These are phyloP conservation scores for Mythimna pallens DNA, from an alignment of 2,888 invertebrate species.

Conservation along the genomic window DNA sequence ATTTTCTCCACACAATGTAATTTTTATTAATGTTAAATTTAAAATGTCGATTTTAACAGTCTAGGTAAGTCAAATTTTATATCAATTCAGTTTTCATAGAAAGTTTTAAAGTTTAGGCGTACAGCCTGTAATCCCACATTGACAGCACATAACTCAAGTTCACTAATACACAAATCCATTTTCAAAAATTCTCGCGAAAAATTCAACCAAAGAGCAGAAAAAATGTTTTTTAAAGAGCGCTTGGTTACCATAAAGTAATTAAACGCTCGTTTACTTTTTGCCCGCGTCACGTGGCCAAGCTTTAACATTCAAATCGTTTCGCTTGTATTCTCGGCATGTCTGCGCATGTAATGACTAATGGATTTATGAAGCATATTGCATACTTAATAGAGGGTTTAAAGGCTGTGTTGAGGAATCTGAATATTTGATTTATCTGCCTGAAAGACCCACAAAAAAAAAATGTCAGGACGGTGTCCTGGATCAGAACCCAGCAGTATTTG, in stretches of 20 bases:
- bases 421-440: background rate
- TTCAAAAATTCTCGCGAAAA: background rate
- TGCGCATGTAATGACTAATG: slow-evolving; percentile 10
- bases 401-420: background rate
- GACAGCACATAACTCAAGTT: slow-evolving; percentile 7
- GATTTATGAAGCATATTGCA: slow-evolving; percentile 35
- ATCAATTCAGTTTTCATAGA: background rate
- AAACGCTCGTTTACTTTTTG: slow-evolving; percentile 32
- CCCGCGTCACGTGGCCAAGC: slow-evolving; percentile 5
- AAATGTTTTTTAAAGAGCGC: slow-evolving; percentile 6
- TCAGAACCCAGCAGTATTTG: no score
- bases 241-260: slow-evolving; percentile 31
- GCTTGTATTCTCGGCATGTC: slow-evolving; percentile 5
- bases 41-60: background rate
- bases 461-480: no score
- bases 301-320: slow-evolving; percentile 33
- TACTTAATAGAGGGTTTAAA: background rate
- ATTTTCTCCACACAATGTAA: background rate
- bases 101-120: background rate
- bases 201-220: slow-evolving; percentile 8
- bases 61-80: background rate
- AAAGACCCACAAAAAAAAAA: no score
- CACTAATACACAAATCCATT: background rate
- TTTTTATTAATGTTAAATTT: no score
- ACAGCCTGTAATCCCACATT: background rate